Base-by-base conservation (phyloP, 2,113 vertebrate species). In the Lepus timidus region DNA sequence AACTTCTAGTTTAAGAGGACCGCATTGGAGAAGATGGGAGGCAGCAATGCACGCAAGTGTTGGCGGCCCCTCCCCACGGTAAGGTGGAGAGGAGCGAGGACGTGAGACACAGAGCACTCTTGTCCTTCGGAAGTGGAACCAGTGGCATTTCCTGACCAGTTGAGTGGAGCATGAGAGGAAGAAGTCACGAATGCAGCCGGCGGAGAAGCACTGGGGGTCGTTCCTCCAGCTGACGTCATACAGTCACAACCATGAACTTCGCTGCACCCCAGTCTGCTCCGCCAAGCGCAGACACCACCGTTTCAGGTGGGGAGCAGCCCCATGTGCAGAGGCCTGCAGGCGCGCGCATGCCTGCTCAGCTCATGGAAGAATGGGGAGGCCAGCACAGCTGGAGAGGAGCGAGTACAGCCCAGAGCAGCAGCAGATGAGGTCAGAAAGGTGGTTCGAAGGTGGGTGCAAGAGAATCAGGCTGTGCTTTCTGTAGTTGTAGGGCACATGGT, bases 211-310 rank as follows among this genome's bases (percentile, higher is more conserved):
- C 6, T 19, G 20, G 9, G 31, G 23, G 44, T 64, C 25, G 29
- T 73, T 95, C 82, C 55, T 1, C 52, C 16, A 25, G 7, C 64
- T 82, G 85, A 91, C 51, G 67, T 89, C 17, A 20, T 49, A 89
- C 68, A 12, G n/a, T 71, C 73, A 25, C 78, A 75, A 49, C 58
- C 71, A 4, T 68, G 62, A 88, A 20, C 27, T 75, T 76, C 62
- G 23, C 39, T 19, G 52, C 93, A 16, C 6, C 17, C 16, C 17
- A 1, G 3, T 64, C 0, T 75, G 61, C 31, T 83, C 82, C 67
- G 10, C n/a, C 73, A 90, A 14, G 44, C 68, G n/a, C 12, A 85
- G n/a, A 36, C 25, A 74, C 6, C 17, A 27, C 4, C 55, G 27
- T 80, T 88, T 90, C 23, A 82, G 31, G 44, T 44, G 58, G 83